Evolutionary conservation across 2,888 invertebrate genomes (phyloP), one percentile per base, ranked within the genome.

Genomic region (Fragum sueziense): DNA sequence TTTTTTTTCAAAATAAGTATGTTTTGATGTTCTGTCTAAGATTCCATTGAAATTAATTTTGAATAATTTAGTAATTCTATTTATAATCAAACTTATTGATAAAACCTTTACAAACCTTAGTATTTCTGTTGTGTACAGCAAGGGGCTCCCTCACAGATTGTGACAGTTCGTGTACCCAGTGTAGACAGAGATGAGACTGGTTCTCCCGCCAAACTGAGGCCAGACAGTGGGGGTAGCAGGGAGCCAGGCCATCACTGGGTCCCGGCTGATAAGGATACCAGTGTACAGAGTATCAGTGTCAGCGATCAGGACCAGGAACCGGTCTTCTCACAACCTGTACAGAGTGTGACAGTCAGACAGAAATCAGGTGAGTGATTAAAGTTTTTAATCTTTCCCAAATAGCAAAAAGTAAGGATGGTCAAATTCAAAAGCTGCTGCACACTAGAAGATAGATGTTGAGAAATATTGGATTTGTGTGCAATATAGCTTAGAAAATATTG

Each of bases 341-440:
- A 88, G 74, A 88, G 85, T 82, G 83, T 87, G 14, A 82, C 82
- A 47, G 84, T 84, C 27, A 61, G 82, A 62, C 77, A 81, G 71
- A 84, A 84, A 62, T 65, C 74, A 72, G 84, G 84, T 84, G 52
- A 47, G 70, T n/a, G n/a, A n/a, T n/a, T n/a, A n/a, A n/a, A n/a
- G n/a, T n/a, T n/a, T n/a, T n/a, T n/a, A n/a, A n/a, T n/a, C n/a
- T n/a, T n/a, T n/a, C n/a, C n/a, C n/a, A n/a, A n/a, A n/a, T n/a
- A n/a, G n/a, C n/a, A n/a, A n/a, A n/a, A n/a, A n/a, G n/a, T n/a
- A n/a, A n/a, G n/a, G n/a, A n/a, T n/a, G n/a, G n/a, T n/a, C n/a
- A n/a, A n/a, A n/a, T n/a, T n/a, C n/a, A n/a, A n/a, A n/a, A n/a
- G n/a, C n/a, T n/a, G n/a, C n/a, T n/a, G n/a, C n/a, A n/a, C n/a